Conservation (phyloP, 2,797 vertebrate genomes). For the Microchirus variegatus region DNA sequence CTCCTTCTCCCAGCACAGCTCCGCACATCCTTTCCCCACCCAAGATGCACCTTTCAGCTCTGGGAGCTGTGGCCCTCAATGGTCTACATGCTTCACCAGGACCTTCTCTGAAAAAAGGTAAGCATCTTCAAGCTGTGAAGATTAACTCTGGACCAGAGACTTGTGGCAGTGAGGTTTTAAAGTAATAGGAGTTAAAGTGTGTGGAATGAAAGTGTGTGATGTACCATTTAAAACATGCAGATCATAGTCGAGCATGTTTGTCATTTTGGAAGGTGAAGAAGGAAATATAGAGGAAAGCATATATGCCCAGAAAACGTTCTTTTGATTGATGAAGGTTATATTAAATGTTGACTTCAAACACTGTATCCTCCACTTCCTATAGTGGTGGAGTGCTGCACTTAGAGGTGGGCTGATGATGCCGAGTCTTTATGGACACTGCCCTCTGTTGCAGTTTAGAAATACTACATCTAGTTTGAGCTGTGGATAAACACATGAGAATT, state of each 20-base stretch:
- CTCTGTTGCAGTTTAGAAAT: conserved; percentile 40
- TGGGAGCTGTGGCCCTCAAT: conserved; percentile 79
- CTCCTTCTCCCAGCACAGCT: conserved; percentile 82
- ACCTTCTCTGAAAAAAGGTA: conserved; percentile 78
- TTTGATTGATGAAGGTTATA: conserved; percentile 13
- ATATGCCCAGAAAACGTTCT: not conserved
- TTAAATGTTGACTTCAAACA: conserved; percentile 34
- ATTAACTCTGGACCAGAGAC: not conserved
- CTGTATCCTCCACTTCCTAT: not conserved
- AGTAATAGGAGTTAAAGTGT: not conserved
- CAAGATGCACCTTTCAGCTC: conserved; percentile 90
- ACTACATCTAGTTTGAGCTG: conserved; percentile 16
- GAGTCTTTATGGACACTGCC: conserved; percentile 50
- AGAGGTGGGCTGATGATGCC: not conserved
- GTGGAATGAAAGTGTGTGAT: not conserved
- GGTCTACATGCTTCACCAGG: conserved; percentile 80
- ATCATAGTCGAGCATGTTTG: not conserved
- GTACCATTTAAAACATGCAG: conserved; percentile 1
- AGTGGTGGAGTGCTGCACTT: conserved; percentile 13
- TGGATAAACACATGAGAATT: not conserved
- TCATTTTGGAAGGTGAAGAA: not conserved
- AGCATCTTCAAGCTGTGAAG: not conserved
- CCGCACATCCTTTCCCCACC: conserved; percentile 89
- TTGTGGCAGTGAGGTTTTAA: not conserved
- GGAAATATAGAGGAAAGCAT: not conserved